Evolutionary conservation across 1,140 invertebrate genomes (phyloP).

Genomic region (Colletes latitarsis): DNA sequence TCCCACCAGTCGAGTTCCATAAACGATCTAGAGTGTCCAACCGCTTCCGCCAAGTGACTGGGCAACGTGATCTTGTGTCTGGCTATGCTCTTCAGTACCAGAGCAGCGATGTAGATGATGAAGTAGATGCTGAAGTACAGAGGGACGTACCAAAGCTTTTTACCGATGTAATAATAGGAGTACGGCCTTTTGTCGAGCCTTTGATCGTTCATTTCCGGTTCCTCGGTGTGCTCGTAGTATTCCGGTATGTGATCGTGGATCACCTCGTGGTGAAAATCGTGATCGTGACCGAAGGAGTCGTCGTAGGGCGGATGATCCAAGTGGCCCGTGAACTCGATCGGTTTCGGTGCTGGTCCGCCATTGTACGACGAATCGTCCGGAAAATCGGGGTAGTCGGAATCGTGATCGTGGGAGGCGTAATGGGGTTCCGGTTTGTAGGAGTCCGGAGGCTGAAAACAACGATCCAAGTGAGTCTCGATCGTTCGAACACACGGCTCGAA

Average conservation of each 20-base stretch:
- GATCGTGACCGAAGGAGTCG: conserved; percentile 73
- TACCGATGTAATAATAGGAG: conserved; percentile 91
- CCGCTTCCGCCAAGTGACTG: conserved; percentile 66
- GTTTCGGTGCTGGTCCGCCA: conserved; percentile 61
- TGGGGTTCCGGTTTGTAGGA: conserved; percentile 55
- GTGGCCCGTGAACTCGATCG: conserved; percentile 59
- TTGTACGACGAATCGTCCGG: conserved; percentile 32
- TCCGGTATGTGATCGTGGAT: conserved; percentile 76
- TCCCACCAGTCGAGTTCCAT: conserved; percentile 63
- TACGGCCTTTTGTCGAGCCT: conserved; percentile 87
- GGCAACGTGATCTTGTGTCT: conserved; percentile 87
- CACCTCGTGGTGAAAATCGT: conserved; percentile 77
- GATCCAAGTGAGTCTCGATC: not conserved
- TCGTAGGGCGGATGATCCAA: conserved; percentile 55
- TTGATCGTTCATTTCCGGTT: conserved; percentile 83
- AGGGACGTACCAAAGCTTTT: conserved; percentile 91
- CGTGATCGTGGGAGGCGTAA: conserved; percentile 36
- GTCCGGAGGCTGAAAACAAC: conserved; percentile 43
- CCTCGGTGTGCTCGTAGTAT: conserved; percentile 76
- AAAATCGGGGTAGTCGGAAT: conserved; percentile 51
- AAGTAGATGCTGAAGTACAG: conserved; percentile 93
- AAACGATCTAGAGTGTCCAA: conserved; percentile 50
- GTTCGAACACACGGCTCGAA: not conserved
- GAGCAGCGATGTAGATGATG: conserved; percentile 88
- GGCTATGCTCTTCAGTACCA: conserved; percentile 89